phyloP scores from a whole-genome alignment of 1,140 invertebrate genomes.

The Aphaenogaster floridana region DNA sequence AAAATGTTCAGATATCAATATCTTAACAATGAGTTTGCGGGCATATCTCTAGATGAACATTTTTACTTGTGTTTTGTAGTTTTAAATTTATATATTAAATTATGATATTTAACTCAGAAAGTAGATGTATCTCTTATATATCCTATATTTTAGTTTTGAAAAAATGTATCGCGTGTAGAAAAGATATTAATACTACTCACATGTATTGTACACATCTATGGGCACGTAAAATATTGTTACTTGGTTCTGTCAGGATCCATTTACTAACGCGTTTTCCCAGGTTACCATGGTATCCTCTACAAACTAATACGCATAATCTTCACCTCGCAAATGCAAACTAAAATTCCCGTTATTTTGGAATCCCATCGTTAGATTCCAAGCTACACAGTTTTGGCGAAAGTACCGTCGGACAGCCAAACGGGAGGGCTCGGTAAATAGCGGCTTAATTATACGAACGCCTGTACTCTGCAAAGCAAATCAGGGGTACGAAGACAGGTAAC shows the following conservation, averaged over 20 bases:
- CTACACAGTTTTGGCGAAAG: slow-evolving; percentile 52
- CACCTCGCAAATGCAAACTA: background rate
- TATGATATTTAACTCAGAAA: no score
- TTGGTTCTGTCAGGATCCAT: background rate
- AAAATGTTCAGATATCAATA: no score
- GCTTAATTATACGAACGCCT: slow-evolving; percentile 77
- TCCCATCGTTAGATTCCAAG: slow-evolving; percentile 41
- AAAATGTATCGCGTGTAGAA: background rate
- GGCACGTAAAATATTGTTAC: slow-evolving; percentile 19
- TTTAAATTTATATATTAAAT: no score
- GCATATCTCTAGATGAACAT: no score
- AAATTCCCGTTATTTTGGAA: slow-evolving; percentile 51
- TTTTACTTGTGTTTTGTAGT: no score
- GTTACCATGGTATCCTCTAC: background rate
- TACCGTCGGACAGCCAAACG: slow-evolving; percentile 48
- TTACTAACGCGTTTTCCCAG: background rate
- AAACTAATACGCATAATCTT: slow-evolving; percentile 1
- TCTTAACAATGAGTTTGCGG: no score
- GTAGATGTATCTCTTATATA: background rate
- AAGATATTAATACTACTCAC: background rate
- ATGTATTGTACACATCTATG: background rate
- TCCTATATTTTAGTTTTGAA: background rate
- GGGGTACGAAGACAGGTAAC: slow-evolving; percentile 78
- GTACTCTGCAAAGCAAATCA: slow-evolving; percentile 80
- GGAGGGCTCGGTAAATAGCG: slow-evolving; percentile 75